Evolutionary conservation across 2,888 invertebrate genomes (phyloP).

Genomic region (Oasisia sp.): DNA sequence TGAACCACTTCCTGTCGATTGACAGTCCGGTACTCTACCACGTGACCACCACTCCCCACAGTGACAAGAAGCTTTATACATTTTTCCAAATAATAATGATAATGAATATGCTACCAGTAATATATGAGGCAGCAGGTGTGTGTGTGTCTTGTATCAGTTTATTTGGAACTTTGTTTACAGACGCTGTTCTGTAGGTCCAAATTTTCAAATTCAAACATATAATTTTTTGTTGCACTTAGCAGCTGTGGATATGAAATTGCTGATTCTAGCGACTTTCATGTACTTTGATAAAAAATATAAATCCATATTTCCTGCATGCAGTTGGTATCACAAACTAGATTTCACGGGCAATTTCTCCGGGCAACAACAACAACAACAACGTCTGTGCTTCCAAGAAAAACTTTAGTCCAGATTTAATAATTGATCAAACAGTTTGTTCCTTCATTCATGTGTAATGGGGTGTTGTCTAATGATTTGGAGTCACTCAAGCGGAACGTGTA

Average conservation of each 20-base stretch:
- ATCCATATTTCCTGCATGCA: background rate
- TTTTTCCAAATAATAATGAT: no score
- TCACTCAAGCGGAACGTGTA: background rate
- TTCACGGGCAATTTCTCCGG: background rate
- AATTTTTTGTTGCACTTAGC: background rate
- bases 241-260: background rate
- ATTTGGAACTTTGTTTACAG: background rate
- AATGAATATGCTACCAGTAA: no score
- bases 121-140: no score
- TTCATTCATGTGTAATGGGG: slow-evolving; percentile 4
- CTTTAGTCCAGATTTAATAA: background rate
- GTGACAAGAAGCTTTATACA: no score
- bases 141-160: no score
- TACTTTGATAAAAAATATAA: background rate
- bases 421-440: background rate
- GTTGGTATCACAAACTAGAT: background rate
- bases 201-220: background rate
- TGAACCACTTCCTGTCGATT: no score
- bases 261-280: background rate
- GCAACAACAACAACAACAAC: background rate
- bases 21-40: no score
- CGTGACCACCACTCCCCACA: no score
- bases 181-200: background rate
- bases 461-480: background rate
- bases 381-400: background rate